Conservation (phyloP, 2,113 vertebrate genomes). For the Ptilonorhynchus violaceus region DNA sequence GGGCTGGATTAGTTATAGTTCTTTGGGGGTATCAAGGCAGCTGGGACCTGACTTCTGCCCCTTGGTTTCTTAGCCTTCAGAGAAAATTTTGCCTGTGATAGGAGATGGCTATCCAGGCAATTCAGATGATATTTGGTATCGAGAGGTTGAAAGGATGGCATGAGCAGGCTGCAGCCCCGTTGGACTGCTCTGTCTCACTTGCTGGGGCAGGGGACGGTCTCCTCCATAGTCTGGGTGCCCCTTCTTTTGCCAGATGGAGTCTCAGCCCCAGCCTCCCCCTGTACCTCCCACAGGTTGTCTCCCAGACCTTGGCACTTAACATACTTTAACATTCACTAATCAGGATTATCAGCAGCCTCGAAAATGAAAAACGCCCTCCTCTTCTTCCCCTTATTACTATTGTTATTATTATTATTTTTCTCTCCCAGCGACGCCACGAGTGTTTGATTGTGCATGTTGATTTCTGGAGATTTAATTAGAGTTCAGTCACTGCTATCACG, state of each 20-base stretch:
- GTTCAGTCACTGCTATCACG: neutral
- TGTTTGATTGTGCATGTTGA: conserved; percentile 14
- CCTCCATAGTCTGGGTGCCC: too few species aligned
- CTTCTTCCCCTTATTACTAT: neutral
- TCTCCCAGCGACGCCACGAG: neutral
- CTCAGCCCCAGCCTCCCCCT: neutral
- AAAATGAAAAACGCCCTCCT: neutral
- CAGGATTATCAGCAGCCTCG: neutral
- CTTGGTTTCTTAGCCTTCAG: neutral
- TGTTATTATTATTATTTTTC: neutral
- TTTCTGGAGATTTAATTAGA: conserved; percentile 40
- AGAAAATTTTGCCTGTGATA: neutral
- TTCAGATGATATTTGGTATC: neutral
- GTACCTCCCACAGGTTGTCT: neutral
- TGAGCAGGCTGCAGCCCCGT: neutral
- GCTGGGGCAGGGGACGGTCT: neutral
- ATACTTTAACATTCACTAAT: neutral
- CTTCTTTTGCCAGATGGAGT: neutral
- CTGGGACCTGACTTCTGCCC: neutral
- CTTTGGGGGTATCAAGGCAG: neutral
- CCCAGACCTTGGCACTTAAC: neutral
- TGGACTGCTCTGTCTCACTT: neutral
- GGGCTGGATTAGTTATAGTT: neutral
- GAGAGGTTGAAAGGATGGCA: neutral
- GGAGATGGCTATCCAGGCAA: accelerated